Base-by-base conservation (phyloP, 2,888 invertebrate genomes). In the Chorisops tibialis region DNA sequence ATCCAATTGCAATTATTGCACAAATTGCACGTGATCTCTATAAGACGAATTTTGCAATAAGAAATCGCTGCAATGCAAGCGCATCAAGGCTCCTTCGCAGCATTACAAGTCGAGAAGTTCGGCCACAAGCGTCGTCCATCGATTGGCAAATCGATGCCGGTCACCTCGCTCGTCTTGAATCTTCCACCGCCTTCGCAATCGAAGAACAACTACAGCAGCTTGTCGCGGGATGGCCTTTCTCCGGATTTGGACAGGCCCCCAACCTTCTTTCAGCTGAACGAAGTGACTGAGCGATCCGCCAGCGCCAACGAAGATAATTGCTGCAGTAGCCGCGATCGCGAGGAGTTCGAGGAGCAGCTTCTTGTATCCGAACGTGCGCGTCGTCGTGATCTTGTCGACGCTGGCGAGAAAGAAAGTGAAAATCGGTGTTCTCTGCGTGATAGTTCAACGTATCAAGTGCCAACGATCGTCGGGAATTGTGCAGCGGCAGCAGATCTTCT, bases 81-180 rank as follows among this genome's bases (percentile, higher is more conserved):
- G 24, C 30, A 22, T 37, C 14, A 14, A 12, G n/a, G 19, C 18
- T 38, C 22, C 16, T 18, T 21, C 41, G 21, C 38, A 35, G n/a
- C 38, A n/a, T 5, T 24, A 5, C 41, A 65, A 6, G 48, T 67
- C 43, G 51, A 65, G 60, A 66, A 67, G 18, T 67, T 69, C 43
- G 75, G 75, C 4, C 76, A 77, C 67, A 70, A 72, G 7, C 72
- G 76, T 2, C 72, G 72, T 45, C 73, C 74, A 18, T 73, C 77
- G 11, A 65, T 75, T 50, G 77, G 78, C 56, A 77, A 77, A 67
- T 72, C 74, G 1, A 75, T 77, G 75, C 75, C 77, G 2, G 74
- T 77, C 1, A 75, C 78, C 14, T 70, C 76, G 9, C 63, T 78
- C n/a, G 67, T 78, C 0, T 63, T 75, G 5, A 74, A 76, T 64